Conservation (phyloP, 2,113 vertebrate species). For the Upupa epops region DNA sequence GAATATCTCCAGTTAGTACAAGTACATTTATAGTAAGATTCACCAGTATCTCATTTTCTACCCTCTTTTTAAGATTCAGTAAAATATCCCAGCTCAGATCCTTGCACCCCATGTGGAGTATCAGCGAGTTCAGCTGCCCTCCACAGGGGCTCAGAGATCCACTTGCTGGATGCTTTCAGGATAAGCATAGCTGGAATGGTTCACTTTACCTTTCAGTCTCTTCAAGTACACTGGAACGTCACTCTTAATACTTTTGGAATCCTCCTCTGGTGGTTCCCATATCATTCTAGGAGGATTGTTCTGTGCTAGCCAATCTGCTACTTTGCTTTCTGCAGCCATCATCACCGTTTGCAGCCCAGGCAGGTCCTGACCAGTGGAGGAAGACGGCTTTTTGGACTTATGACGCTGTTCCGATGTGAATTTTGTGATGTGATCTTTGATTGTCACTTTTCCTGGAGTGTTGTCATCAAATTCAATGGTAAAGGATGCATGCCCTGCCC, state of each 20-base stretch:
- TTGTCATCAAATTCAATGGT: constrained; percentile 98
- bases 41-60: background rate
- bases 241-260: constrained; percentile 98
- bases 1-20: background rate
- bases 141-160: background rate
- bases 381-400: constrained; percentile 84
- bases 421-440: constrained; percentile 96
- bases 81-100: background rate
- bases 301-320: constrained; percentile 97
- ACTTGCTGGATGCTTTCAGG: background rate
- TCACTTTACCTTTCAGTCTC: constrained; percentile 91
- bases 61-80: background rate
- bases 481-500: constrained; percentile 95
- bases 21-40: background rate
- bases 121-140: background rate
- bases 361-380: constrained; percentile 82
- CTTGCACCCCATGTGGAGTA: background rate
- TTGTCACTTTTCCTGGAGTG: constrained; percentile 95
- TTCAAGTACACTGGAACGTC: constrained; percentile 95
- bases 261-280: constrained; percentile 91
- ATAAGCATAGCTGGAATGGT: constrained; percentile 54
- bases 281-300: constrained; percentile 92
- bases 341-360: constrained; percentile 93
- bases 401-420: constrained; percentile 86
- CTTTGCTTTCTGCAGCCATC: constrained; percentile 97